Evolutionary conservation across 2,797 vertebrate genomes (phyloP), one percentile per base, ranked within the genome.

Genomic region (Characodon lateralis): DNA sequence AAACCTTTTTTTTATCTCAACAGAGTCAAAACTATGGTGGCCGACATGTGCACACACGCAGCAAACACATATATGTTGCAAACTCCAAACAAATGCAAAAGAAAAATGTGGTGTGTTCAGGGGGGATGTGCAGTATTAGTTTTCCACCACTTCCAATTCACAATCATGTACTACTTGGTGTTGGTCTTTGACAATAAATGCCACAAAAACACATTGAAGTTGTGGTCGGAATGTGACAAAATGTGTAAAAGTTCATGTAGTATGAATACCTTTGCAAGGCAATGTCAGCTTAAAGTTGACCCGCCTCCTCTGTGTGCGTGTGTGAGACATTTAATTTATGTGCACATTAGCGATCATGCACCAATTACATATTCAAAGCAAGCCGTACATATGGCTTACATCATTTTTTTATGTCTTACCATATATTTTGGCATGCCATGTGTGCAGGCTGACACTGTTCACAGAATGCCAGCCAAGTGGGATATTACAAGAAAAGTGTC

Each of bases 291-390:
- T 13, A 41, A 24, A 26, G 28, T 78, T 56, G 12, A 77, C 31
- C 77, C 35, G 4, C 41, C 55, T 87, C 48, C 65, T 82, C 68
- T 59, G 59, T 55, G 75, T 74, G 70, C 83, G 63, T 84, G 81
- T 87, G 86, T 73, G 77, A 83, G 68, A 80, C 82, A 56, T 83
- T 28, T 56, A 81, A 88, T 83, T 78, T 50, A 87, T 89, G 78
- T 85, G 81, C 73, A 83, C 72, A 76, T 80, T 69, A 56, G 76
- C 39, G 76, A 82, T 83, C 81, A 39, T 78, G 72, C 69, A 53
- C n/a, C 16, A 43, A 58, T 75, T 77, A 68, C 53, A 69, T 61
- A 66, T 83, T 85, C 71, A 79, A 86, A 83, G 78, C 59, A 53
- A 76, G 61, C 72, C 53, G 78, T 79, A 74, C 83, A 87, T 87